Percentiles rank a stretch among this genome's conserved stretches.
Evolutionary conservation across 2,888 invertebrate species (phyloP).

Genomic region (Lepidochrysops patricia): DNA sequence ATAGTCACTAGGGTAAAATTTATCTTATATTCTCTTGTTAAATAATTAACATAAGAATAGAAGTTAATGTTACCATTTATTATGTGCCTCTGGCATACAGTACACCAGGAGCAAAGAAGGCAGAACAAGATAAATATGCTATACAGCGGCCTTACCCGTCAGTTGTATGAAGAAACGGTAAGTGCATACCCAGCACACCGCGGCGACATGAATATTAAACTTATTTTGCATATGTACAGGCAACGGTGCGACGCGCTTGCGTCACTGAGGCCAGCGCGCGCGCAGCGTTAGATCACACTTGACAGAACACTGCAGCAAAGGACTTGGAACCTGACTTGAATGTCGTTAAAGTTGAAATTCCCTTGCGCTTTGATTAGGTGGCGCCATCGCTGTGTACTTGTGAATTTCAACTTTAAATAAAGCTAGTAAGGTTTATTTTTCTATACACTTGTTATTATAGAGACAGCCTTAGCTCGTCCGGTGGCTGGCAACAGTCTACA

Average conservation of each 20-base stretch:
- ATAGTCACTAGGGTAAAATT: too few relatives aligned
- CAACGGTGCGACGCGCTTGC: conserved; percentile 38
- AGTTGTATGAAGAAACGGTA: conserved; percentile 34
- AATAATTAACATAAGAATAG: too few relatives aligned
- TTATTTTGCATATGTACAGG: conserved; percentile 67
- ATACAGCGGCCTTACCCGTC: not conserved
- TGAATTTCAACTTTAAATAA: not conserved
- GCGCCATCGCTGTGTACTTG: not conserved
- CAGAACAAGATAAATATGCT: not conserved
- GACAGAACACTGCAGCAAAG: not conserved
- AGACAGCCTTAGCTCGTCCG: conserved; percentile 56
- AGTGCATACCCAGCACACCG: conserved; percentile 44
- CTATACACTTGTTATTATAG: not conserved
- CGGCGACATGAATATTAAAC: conserved; percentile 52
- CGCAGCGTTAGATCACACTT: conserved; percentile 27
- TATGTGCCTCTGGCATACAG: too few relatives aligned
- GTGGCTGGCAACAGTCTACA: conserved; percentile 49
- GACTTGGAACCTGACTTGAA: not conserved
- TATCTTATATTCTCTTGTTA: too few relatives aligned
- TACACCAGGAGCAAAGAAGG: not conserved
- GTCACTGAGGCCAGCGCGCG: conserved; percentile 21
- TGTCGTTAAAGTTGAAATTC: not conserved
- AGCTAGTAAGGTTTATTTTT: not conserved
- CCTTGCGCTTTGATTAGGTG: not conserved
- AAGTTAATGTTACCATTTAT: too few relatives aligned